Evolutionary conservation across 2,797 vertebrate genomes (phyloP), one percentile per base, ranked within the genome.

Genomic region (Hypotaenidia okinawae): DNA sequence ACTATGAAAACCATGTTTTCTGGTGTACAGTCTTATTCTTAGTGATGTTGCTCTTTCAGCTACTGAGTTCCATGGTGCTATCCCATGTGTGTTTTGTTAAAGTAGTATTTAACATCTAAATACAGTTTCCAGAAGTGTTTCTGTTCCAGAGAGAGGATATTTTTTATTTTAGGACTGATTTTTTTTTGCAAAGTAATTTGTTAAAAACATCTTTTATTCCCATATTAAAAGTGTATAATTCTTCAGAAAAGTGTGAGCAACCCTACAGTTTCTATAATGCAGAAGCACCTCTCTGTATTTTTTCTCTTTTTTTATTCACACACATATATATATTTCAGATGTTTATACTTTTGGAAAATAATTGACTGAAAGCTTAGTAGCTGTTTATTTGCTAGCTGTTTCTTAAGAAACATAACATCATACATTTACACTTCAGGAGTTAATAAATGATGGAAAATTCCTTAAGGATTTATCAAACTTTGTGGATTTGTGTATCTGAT

Each of bases 401-500:
- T 95, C 58, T 86, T 89, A 76, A 89, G 85, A 86, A 94, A 84
- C 9, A 51, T 58, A 75, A 92, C 61, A 69, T 32, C 54, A 54
- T 52, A 63, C 2, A 0, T 95, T 96, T 93, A 95, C 80, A 90
- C 81, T 93, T 68, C 80, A 93, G 59, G 33, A 96, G 80, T 94
- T 96, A 94, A 95, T 97, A 97, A 97, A 96, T 94, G 96, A 95
- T 97, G 95, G 97, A 93, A 98, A 97, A 98, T 96, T 96, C 97
- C 70, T 96, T 91, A 35, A 39, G 96, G 96, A 97, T 94, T 96
- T 97, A 95, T 97, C 98, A 98, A 98, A 98, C 94, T 84, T 73
- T 95, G 96, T 86, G 78, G 96, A 97, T 97, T 97, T 97, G 97
- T 98, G 89, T 97, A 98, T 97, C 97, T 97, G 92, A 97, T 98